These are phyloP conservation scores for Hassar affinis DNA, from an alignment of 2,113 vertebrate genomes.

Conservation along the genomic window DNA sequence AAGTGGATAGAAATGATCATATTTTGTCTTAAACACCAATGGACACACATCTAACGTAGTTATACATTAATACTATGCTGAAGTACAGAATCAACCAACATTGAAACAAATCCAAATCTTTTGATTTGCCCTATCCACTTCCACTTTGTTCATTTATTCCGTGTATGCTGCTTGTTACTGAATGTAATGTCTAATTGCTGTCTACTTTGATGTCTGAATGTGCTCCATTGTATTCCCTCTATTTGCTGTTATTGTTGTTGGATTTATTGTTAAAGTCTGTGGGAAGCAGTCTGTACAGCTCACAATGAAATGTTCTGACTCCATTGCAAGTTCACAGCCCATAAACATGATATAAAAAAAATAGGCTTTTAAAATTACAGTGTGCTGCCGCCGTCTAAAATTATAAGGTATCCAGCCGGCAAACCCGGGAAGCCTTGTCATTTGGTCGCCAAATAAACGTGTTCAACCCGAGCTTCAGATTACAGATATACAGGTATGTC, in stretches of 20 bases:
- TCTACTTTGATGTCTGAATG: background rate
- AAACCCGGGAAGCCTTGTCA: background rate
- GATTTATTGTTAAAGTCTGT: slow-evolving; percentile 2
- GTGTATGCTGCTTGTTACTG: background rate
- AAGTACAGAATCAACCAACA: background rate
- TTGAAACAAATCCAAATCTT: background rate
- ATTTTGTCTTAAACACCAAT: too few relatives aligned
- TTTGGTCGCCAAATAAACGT: background rate
- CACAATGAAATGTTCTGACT: background rate
- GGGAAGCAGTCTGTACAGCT: slow-evolving; percentile 5
- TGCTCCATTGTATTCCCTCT: background rate
- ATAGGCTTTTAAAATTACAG: slow-evolving; percentile 11
- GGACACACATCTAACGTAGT: too few relatives aligned
- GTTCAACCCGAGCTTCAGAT: background rate
- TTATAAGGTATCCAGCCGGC: slow-evolving; percentile 11
- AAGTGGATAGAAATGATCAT: too few relatives aligned
- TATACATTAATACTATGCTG: background rate
- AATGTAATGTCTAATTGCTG: slow-evolving; percentile 2
- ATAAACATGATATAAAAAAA: slow-evolving; percentile 8
- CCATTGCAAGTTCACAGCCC: background rate
- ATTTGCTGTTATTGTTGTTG: background rate
- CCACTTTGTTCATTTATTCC: background rate
- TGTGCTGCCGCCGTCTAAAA: background rate
- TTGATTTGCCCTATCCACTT: background rate
- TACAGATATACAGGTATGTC: slow-evolving; percentile 16